Evolutionary conservation across 2,113 vertebrate genomes (phyloP).

Genomic region (Nansenia antarctica): DNA sequence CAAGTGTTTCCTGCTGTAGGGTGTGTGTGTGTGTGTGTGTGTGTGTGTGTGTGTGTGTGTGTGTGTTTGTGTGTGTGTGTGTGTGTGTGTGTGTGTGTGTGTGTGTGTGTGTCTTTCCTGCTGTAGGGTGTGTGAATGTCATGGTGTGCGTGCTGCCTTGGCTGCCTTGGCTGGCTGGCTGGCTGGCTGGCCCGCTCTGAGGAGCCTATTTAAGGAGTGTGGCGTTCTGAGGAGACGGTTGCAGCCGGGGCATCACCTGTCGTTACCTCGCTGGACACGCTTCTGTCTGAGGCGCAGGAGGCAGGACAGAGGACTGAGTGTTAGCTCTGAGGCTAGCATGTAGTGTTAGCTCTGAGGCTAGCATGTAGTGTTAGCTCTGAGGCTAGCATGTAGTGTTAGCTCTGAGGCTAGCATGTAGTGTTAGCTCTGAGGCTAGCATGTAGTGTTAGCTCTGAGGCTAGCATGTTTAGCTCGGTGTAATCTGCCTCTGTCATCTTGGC

Average conservation of each 20-base stretch:
- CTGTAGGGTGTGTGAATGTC: slow-evolving; percentile 16
- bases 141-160: slow-evolving; percentile 28
- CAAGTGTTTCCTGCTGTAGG: slow-evolving; percentile 6
- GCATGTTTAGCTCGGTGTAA: background rate
- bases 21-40: slow-evolving; percentile 7
- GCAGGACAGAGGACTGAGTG: slow-evolving; percentile 13
- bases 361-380: slow-evolving; percentile 15
- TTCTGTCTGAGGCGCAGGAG: no score
- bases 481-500: background rate
- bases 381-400: slow-evolving; percentile 11
- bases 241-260: background rate
- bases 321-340: slow-evolving; percentile 7
- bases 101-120: slow-evolving; percentile 13
- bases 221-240: slow-evolving; percentile 11
- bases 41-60: slow-evolving; percentile 20
- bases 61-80: slow-evolving; percentile 21
- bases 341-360: slow-evolving; percentile 13
- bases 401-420: slow-evolving; percentile 9
- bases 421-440: slow-evolving; percentile 7
- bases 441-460: slow-evolving; percentile 13
- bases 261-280: background rate
- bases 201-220: slow-evolving; percentile 3
- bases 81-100: slow-evolving; percentile 20
- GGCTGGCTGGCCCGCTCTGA: slow-evolving; percentile 7
- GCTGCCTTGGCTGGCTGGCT: slow-evolving; percentile 2